Conservation (phyloP, 1,140 invertebrate species). For the Eriosoma lanigerum region DNA sequence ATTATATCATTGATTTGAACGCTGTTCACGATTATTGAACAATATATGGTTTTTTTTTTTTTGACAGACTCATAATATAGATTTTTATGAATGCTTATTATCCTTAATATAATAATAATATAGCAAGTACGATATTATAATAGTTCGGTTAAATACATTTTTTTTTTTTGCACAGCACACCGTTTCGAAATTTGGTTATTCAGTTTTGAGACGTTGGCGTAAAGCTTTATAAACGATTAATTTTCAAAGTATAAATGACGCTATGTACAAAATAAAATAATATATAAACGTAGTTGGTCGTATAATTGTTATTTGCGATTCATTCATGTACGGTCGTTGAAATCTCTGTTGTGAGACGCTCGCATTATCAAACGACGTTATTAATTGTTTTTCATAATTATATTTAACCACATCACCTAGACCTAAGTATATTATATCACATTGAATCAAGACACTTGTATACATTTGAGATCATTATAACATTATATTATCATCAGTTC, state of each 20-base stretch:
- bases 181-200: too few species aligned
- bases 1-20: conserved; percentile 15
- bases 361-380: too few species aligned
- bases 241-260: too few species aligned
- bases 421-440: too few species aligned
- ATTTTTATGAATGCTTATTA: not conserved
- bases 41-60: not conserved
- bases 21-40: conserved; percentile 1
- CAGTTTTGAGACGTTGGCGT: not conserved
- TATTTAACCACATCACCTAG: too few species aligned
- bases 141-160: too few species aligned
- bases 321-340: conserved; percentile 19
- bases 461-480: too few species aligned
- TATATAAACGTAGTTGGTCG: conserved; percentile 3
- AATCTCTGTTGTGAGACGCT: conserved; percentile 32
- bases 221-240: not conserved
- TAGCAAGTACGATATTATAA: not conserved
- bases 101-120: not conserved
- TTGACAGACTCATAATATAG: not conserved
- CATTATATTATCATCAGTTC: too few species aligned
- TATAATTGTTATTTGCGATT: conserved; percentile 7
- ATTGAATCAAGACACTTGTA: too few species aligned
- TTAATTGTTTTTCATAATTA: too few species aligned
- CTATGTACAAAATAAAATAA: too few species aligned
- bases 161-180: not conserved